Base-by-base conservation (phyloP, 2,797 vertebrate genomes). In the Selene dorsalis region DNA sequence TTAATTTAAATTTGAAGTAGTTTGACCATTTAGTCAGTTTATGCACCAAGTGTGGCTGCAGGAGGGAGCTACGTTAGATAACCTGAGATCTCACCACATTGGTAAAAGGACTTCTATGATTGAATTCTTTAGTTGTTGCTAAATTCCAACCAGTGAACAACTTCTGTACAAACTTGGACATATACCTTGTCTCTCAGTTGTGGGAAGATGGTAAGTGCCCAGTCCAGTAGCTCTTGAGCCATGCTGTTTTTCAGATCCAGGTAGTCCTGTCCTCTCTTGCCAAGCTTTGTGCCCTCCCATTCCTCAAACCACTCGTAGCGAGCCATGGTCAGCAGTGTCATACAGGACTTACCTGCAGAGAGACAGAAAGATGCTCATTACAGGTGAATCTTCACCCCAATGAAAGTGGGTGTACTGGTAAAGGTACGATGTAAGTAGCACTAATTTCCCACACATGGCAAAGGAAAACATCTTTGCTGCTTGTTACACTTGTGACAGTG, bases 301-400 rank as follows among this genome's bases (percentile, higher is more conserved):
- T 96, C 94, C 75, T 95, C 92, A 1, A 96, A 95, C 95, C 95
- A 96, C 80, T 96, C 93, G 1, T 93, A 96, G 9, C 90, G 91
- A 0, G 94, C 94, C 95, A 96, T 96, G 83, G 95, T 95, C 32
- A 96, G 88, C 73, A 96, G 70, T 0, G 94, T 96, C 95, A 96
- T 96, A 69, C 94, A 95, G 0, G 95, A 96, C 32, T 91, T 89
- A 20, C 95, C 96, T 94, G 57, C 28, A 69, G 24, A 63, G 5
- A 53, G 8, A 50, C 14, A 0, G 12, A 3, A 24, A 62, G 18
- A 26, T 16, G 4, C 22, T 12, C 11, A 12, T 22, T 41, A 48
- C 18, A 22, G 4, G 20, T 53, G 22, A 53, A 55, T 26, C 24
- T 26, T 14, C 14, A n/a, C n/a, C 28, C 28, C 2, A 28, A 17